Percentiles rank a stretch among this genome's conserved stretches.
Conservation (phyloP, 1,140 invertebrate genomes). For the Thrips palmi region DNA sequence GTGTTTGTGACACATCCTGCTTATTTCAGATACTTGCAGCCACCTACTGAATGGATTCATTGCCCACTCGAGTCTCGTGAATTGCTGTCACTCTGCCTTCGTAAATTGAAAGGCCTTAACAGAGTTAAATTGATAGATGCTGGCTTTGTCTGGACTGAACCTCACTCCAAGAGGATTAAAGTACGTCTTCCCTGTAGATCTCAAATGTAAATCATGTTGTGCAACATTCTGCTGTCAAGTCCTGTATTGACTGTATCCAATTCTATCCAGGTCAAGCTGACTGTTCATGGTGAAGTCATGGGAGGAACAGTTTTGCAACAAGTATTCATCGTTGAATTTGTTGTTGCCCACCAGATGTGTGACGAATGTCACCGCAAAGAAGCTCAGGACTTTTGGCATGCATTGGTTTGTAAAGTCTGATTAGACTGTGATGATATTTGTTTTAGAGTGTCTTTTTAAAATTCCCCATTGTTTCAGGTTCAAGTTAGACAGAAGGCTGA, state of each 20-base stretch:
- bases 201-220: too few relatives aligned
- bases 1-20: neutral
- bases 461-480: conserved; percentile 28
- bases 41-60: conserved; percentile 77
- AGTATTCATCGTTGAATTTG: conserved; percentile 88
- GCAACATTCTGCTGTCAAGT: too few relatives aligned
- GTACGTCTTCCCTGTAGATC: conserved; percentile 28
- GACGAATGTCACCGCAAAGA: conserved; percentile 91
- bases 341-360: conserved; percentile 86
- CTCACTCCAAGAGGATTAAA: conserved; percentile 95
- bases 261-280: conserved; percentile 68
- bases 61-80: conserved; percentile 85
- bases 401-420: conserved; percentile 38
- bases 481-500: conserved; percentile 72
- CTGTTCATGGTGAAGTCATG: conserved; percentile 87
- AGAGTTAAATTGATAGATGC: conserved; percentile 87
- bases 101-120: conserved; percentile 82
- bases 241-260: too few relatives aligned
- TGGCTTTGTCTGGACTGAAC: conserved; percentile 96
- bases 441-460: conserved; percentile 7
- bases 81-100: conserved; percentile 78
- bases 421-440: conserved; percentile 13
- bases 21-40: conserved; percentile 66
- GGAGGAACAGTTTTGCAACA: conserved; percentile 71
- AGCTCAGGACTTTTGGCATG: conserved; percentile 96